Evolutionary conservation across 2,797 vertebrate genomes (phyloP), one percentile per base, ranked within the genome.

Genomic region (Acestrorhynchus altus): DNA sequence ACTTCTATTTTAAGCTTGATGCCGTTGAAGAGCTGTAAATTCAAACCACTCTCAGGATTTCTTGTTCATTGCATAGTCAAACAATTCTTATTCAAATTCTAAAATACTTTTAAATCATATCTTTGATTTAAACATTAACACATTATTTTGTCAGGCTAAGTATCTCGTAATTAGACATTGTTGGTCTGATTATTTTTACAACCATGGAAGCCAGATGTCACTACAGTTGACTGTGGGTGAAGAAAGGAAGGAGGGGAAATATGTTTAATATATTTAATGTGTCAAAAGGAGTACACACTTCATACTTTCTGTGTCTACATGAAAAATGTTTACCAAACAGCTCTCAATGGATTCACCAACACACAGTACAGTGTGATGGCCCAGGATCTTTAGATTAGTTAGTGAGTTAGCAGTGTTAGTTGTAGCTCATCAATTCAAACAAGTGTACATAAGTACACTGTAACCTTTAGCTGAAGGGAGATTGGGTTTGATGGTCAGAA

Each of bases 211-310:
- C 49, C 24, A 11, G 40, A 49, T 56, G 28, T 60, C 10, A 35
- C 39, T 51, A 40, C 57, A 63, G 22, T 56, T 35, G 72, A 18
- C 15, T 49, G 18, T 20, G 47, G 54, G 44, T 52, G 39, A 79
- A 72, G 39, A 42, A 31, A 16, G 80, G 24, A 83, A 35, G 26
- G 71, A 52, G 68, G 72, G 24, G 10, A 26, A 66, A 80, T 85
- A 57, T 81, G 66, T 66, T 81, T 59, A n/a, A n/a, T n/a, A n/a
- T n/a, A n/a, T n/a, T n/a, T 69, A 81, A 40, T 77, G 68, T 51
- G 76, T 72, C 76, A 84, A 42, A 82, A 64, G 40, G 60, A 83
- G 26, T 49, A 35, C 72, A 83, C 75, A 24, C 11, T 49, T 16
- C 15, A 2, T 35, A 35, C 31, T 35, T 49, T 1, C 15, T 5